Conservation (phyloP, 2,113 vertebrate genomes). For the Telmatochromis brichardi region DNA sequence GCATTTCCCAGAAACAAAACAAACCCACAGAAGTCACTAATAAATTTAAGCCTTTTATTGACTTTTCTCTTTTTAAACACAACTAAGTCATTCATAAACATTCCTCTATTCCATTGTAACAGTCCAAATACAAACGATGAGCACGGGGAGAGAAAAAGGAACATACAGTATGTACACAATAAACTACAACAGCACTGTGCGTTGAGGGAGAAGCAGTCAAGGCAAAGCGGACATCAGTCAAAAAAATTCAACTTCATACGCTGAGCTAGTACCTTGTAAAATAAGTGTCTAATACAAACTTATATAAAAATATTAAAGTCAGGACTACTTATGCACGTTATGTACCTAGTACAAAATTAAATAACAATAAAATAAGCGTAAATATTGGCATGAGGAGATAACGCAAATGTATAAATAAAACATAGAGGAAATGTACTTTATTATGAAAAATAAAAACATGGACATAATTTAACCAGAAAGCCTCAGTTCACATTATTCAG, state of each 20-base stretch:
- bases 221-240: slow-evolving; percentile 35
- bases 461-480: neutral
- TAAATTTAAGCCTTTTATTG: slow-evolving; percentile 54
- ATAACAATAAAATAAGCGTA: slow-evolving; percentile 41
- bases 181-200: slow-evolving; percentile 13
- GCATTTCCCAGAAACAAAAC: fast-evolving
- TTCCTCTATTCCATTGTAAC: slow-evolving; percentile 35
- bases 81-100: slow-evolving; percentile 48
- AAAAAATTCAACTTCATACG: slow-evolving; percentile 43
- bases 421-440: neutral
- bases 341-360: slow-evolving; percentile 67
- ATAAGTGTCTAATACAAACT: slow-evolving; percentile 39
- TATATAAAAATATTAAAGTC: slow-evolving; percentile 39
- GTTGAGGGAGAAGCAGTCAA: neutral
- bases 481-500: slow-evolving; percentile 22
- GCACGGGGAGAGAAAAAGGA: neutral
- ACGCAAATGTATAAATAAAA: slow-evolving; percentile 48
- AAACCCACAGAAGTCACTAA: neutral
- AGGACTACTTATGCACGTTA: slow-evolving; percentile 31
- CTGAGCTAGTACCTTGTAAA: slow-evolving; percentile 46
- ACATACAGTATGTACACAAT: slow-evolving; percentile 9
- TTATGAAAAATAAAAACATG: slow-evolving; percentile 6
- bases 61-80: slow-evolving; percentile 38
- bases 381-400: slow-evolving; percentile 19
- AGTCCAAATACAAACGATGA: slow-evolving; percentile 50